These are phyloP conservation scores for Glyptemys insculpta DNA, from an alignment of 2,797 vertebrate genomes.

Conservation along the genomic window DNA sequence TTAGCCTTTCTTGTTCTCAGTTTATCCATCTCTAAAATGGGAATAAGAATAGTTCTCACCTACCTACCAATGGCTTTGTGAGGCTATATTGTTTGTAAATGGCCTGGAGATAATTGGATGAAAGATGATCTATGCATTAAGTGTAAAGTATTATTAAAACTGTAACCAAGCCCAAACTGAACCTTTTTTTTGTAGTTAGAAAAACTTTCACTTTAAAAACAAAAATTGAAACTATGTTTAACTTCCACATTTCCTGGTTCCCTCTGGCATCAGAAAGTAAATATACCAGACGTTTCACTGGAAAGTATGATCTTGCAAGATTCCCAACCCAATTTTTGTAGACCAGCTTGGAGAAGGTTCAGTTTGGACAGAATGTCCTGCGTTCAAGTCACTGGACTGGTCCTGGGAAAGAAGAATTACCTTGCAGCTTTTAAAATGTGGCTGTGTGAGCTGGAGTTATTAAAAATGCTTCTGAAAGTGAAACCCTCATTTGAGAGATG, in stretches of 20 bases:
- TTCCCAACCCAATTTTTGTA: neutral
- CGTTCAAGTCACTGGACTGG: neutral
- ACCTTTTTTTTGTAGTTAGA: slow-evolving; percentile 64
- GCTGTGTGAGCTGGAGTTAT: neutral
- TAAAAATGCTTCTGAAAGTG: neutral
- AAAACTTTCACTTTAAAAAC: slow-evolving; percentile 49
- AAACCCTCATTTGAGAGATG: neutral
- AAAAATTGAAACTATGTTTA: slow-evolving; percentile 6
- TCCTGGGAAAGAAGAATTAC: neutral
- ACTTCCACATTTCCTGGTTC: neutral
- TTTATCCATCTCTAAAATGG: slow-evolving; percentile 27
- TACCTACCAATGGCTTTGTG: slow-evolving; percentile 55
- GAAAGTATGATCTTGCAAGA: neutral
- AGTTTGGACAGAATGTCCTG: neutral
- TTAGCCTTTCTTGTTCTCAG: neutral
- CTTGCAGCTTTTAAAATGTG: neutral
- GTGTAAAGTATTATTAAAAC: slow-evolving; percentile 58
- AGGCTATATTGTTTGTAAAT: slow-evolving; percentile 2
- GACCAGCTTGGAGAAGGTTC: neutral
- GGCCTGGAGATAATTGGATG: slow-evolving; percentile 50
- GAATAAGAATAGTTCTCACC: slow-evolving; percentile 53
- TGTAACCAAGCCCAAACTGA: slow-evolving; percentile 41
- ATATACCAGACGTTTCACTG: neutral
- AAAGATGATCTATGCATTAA: slow-evolving; percentile 61
- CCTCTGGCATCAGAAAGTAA: fast-evolving